A percentile compares a stretch with the other conserved stretches of the same genome.
phyloP scores from a whole-genome alignment of 2,113 vertebrate genomes.

The Muntiacus reevesi region DNA sequence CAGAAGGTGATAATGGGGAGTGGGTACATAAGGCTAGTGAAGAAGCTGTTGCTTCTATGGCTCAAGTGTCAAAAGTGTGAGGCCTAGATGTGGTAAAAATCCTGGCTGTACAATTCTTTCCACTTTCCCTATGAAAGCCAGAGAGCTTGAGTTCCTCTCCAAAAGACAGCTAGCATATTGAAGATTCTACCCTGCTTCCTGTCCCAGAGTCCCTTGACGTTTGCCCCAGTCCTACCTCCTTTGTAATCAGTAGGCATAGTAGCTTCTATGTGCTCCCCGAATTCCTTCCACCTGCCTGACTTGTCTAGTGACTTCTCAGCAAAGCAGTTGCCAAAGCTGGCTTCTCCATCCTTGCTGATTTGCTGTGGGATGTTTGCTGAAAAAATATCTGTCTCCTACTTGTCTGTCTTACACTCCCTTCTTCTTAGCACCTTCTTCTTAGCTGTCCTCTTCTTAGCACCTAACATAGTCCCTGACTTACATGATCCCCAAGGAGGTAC shows the following conservation, averaged over 20 bases:
- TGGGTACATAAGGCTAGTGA: not conserved
- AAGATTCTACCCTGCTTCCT: not conserved
- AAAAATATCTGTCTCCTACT: slow-evolving; percentile 51
- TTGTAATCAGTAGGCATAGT: slow-evolving; percentile 55
- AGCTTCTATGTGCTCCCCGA: slow-evolving; percentile 56
- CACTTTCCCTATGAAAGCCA: not conserved
- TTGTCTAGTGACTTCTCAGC: slow-evolving; percentile 65
- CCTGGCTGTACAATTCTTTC: not conserved
- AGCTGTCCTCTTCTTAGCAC: not conserved
- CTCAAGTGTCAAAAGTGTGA: not conserved
- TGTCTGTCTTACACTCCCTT: slow-evolving; percentile 40
- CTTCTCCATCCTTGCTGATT: slow-evolving; percentile 32
- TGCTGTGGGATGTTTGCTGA: slow-evolving; percentile 55
- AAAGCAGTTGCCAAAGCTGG: slow-evolving; percentile 46
- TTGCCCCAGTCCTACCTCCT: not conserved
- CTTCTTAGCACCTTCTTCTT: slow-evolving; percentile 27
- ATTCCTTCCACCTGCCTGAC: slow-evolving; percentile 70
- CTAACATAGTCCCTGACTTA: not conserved
- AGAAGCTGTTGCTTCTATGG: not conserved
- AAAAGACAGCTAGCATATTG: not conserved
- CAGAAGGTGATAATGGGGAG: not conserved
- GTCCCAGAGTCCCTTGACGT: slow-evolving; percentile 4
- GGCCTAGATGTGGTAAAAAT: not conserved
- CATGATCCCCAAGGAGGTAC: not conserved
- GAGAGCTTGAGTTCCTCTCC: not conserved